These are phyloP conservation scores for Scleropages formosus DNA, from an alignment of 2,797 vertebrate species.

Conservation along the genomic window DNA sequence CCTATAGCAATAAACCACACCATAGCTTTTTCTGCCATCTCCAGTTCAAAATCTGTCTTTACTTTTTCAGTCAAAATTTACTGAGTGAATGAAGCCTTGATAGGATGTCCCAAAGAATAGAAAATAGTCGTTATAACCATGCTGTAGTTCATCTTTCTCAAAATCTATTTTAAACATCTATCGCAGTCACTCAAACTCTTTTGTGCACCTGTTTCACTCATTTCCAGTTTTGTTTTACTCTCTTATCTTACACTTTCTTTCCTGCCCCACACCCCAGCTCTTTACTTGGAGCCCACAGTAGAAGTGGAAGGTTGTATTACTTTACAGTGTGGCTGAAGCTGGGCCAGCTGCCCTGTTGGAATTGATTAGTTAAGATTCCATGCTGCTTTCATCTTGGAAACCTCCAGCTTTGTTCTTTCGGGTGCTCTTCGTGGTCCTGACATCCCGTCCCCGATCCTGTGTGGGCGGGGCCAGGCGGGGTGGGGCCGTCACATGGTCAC, in stretches of 20 bases:
- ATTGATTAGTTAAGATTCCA: constrained; percentile 72
- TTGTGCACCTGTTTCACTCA: constrained; percentile 73
- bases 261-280: constrained; percentile 39
- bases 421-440: constrained; percentile 59
- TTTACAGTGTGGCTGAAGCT: constrained; percentile 61
- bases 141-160: constrained; percentile 35
- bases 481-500: too few species aligned
- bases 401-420: constrained; percentile 71
- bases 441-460: constrained; percentile 39
- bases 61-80: constrained; percentile 16
- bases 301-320: constrained; percentile 56
- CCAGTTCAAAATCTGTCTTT: too few species aligned
- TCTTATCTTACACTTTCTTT: constrained; percentile 53
- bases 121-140: constrained; percentile 32
- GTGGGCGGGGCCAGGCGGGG: neutral
- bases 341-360: constrained; percentile 66
- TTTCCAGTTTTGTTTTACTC: constrained; percentile 71
- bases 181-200: constrained; percentile 51
- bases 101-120: constrained; percentile 12
- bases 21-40: constrained; percentile 21
- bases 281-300: constrained; percentile 56
- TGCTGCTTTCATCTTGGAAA: constrained; percentile 67
- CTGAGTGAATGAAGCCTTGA: neutral
- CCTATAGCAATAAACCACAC: neutral
- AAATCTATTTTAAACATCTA: constrained; percentile 47